Conservation (phyloP, 2,113 vertebrate genomes). For the Anolis carolinensis region DNA sequence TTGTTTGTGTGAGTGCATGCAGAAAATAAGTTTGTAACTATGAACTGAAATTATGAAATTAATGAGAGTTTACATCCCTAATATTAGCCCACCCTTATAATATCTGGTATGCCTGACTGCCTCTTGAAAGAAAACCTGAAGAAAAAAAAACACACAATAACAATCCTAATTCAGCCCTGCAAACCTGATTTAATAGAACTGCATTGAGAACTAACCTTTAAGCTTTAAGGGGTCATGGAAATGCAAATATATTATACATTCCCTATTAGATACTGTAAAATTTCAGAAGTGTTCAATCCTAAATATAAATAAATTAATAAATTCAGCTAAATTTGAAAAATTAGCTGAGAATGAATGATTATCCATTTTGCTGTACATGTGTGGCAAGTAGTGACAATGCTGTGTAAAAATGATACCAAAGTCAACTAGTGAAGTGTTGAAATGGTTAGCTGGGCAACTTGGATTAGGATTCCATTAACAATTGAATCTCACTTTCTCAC, state of each 20-base stretch:
- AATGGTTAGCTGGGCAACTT: background rate
- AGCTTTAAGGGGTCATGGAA: background rate
- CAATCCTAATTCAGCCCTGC: background rate
- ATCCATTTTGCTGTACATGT: too few relatives aligned
- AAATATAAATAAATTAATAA: background rate
- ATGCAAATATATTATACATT: background rate
- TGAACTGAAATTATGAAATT: too few relatives aligned
- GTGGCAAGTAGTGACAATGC: background rate
- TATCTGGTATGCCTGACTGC: background rate
- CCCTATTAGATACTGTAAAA: background rate
- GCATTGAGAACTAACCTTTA: background rate
- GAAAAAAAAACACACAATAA: background rate
- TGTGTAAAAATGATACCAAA: background rate
- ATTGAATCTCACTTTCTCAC: background rate
- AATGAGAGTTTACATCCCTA: too few relatives aligned
- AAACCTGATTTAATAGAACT: background rate
- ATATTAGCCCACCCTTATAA: too few relatives aligned
- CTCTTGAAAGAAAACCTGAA: background rate
- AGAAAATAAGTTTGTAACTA: too few relatives aligned
- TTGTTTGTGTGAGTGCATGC: too few relatives aligned
- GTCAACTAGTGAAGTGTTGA: background rate
- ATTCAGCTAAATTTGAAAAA: background rate
- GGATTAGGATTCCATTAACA: background rate
- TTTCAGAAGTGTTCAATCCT: background rate
- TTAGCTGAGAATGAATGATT: too few relatives aligned